phyloP scores from a whole-genome alignment of 2,888 invertebrate species.

The Ormyrus thymus region DNA sequence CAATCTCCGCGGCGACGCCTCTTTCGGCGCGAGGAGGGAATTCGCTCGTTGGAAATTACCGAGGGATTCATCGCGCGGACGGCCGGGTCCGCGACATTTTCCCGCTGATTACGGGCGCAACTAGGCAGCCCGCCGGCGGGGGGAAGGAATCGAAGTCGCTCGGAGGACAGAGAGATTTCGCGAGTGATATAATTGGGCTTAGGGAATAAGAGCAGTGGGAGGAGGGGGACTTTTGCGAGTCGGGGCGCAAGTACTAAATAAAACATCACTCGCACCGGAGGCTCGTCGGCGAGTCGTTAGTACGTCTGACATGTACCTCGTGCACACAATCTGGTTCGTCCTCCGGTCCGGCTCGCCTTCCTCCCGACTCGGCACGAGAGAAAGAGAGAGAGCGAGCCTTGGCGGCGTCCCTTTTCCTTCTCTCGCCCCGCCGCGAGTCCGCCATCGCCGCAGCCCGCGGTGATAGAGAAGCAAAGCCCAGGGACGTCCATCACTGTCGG shows the following conservation, averaged over 20 bases:
- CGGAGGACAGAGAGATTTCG: too few relatives aligned
- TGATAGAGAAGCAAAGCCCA: conserved; percentile 72
- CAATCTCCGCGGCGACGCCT: too few relatives aligned
- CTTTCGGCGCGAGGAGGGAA: too few relatives aligned
- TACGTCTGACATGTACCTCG: conserved; percentile 71
- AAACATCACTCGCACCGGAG: conserved; percentile 69
- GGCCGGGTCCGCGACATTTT: too few relatives aligned
- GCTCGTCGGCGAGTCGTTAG: conserved; percentile 67
- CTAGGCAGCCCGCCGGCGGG: too few relatives aligned
- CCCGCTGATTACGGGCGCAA: too few relatives aligned
- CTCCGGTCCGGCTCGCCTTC: conserved; percentile 28
- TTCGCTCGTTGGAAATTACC: too few relatives aligned
- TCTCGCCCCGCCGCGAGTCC: conserved; percentile 52
- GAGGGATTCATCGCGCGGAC: neutral
- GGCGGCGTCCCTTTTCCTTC: neutral
- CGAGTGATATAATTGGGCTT: too few relatives aligned
- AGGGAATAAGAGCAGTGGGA: neutral
- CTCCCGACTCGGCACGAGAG: neutral
- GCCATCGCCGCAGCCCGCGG: conserved; percentile 55
- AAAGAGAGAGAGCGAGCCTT: too few relatives aligned
- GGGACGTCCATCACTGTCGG: conserved; percentile 71
- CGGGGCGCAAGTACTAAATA: conserved; percentile 67
- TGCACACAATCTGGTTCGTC: conserved; percentile 68
- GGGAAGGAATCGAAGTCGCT: too few relatives aligned
- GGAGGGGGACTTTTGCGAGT: conserved; percentile 65